These are phyloP conservation scores for Podabrus alpinus DNA, from an alignment of 2,888 invertebrate species.

Conservation along the genomic window DNA sequence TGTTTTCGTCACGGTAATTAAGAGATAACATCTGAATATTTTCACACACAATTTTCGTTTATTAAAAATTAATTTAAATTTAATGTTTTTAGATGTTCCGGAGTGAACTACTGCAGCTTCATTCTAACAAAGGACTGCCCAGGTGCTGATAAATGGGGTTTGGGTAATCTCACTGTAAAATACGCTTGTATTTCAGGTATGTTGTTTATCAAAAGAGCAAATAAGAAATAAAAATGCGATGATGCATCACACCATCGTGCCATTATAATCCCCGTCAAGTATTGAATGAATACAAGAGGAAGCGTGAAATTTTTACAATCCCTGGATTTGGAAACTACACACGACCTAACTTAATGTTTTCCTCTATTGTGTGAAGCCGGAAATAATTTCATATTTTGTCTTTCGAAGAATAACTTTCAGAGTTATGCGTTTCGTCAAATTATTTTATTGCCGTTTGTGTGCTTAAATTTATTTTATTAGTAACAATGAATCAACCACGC, in stretches of 20 bases:
- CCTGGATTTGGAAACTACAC: slow-evolving; percentile 36
- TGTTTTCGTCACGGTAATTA: neutral
- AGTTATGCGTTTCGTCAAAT: neutral
- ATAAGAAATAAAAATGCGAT: neutral
- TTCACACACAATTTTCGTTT: neutral
- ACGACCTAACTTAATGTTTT: slow-evolving; percentile 27
- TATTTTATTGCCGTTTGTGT: neutral
- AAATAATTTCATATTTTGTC: slow-evolving; percentile 10
- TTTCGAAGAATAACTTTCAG: neutral
- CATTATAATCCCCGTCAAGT: slow-evolving; percentile 6
- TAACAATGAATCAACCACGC: neutral
- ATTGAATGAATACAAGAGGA: slow-evolving; percentile 6
- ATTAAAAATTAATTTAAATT: neutral
- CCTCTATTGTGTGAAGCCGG: slow-evolving; percentile 9
- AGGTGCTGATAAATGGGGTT: slow-evolving; percentile 64
- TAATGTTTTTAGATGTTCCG: slow-evolving; percentile 67
- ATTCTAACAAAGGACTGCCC: slow-evolving; percentile 68
- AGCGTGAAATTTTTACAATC: slow-evolving; percentile 37
- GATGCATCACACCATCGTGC: slow-evolving; percentile 10
- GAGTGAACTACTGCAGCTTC: slow-evolving; percentile 76
- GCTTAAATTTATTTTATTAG: neutral
- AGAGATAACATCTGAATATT: neutral
- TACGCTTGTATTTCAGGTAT: slow-evolving; percentile 78
- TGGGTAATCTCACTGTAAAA: slow-evolving; percentile 70
- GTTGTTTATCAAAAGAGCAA: slow-evolving; percentile 36